phyloP scores from a whole-genome alignment of 2,113 vertebrate genomes.

The Dolichotis patagonum region DNA sequence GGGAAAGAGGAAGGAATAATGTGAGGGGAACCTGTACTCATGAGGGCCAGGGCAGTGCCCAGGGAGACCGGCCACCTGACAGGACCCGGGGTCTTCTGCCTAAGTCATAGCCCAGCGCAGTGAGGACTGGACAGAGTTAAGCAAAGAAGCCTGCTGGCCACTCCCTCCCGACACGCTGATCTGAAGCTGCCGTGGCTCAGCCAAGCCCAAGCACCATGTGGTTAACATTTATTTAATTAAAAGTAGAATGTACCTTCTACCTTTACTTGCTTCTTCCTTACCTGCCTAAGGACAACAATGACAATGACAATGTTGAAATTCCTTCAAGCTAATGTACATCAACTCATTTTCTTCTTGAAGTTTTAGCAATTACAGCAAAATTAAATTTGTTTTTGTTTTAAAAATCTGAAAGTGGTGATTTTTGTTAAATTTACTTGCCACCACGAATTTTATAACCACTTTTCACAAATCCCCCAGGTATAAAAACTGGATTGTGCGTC shows the following conservation, averaged over 20 bases:
- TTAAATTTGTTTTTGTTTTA: slow-evolving; percentile 28
- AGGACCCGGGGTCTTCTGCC: not conserved
- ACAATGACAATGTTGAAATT: not conserved
- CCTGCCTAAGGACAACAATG: not conserved
- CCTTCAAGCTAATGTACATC: not conserved
- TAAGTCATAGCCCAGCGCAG: not conserved
- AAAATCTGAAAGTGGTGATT: not conserved
- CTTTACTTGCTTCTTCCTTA: not conserved
- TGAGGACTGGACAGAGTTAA: accelerated
- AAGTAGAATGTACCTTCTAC: not conserved
- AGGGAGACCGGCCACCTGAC: too few relatives aligned
- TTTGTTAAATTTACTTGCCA: not conserved
- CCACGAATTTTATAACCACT: not conserved
- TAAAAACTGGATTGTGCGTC: not conserved
- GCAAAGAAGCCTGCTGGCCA: not conserved
- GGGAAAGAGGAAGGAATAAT: not conserved
- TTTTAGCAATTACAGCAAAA: not conserved
- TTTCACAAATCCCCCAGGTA: not conserved
- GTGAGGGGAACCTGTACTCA: not conserved
- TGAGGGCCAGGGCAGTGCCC: too few relatives aligned
- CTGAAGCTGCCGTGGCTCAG: not conserved
- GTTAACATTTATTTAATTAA: not conserved
- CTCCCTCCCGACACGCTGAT: not conserved
- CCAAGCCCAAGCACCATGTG: not conserved
- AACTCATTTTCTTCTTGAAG: not conserved